These are phyloP conservation scores for Patella depressa DNA, from an alignment of 2,888 invertebrate genomes.

Conservation along the genomic window DNA sequence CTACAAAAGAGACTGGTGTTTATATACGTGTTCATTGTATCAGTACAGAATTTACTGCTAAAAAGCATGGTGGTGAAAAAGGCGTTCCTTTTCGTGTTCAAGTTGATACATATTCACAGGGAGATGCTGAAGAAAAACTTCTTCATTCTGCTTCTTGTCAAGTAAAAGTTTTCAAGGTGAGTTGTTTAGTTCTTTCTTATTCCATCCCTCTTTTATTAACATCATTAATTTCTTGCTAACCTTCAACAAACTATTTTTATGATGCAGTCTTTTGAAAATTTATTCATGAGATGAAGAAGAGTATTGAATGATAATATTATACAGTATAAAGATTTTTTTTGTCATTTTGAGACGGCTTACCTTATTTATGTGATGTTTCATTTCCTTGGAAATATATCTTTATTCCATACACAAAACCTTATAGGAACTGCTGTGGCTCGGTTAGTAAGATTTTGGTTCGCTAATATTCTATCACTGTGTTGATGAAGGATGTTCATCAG, in stretches of 20 bases:
- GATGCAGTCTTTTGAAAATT: background rate
- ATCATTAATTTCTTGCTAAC: background rate
- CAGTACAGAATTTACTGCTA: conserved; percentile 97
- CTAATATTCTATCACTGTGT: too few species aligned
- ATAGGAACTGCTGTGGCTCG: too few species aligned
- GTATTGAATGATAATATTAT: too few species aligned
- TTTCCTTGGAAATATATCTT: too few species aligned
- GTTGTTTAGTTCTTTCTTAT: conserved; percentile 7
- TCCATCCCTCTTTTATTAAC: background rate
- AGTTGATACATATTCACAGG: conserved; percentile 86
- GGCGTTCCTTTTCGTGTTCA: conserved; percentile 97
- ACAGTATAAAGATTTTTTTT: too few species aligned
- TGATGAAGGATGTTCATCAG: too few species aligned
- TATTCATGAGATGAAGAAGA: background rate
- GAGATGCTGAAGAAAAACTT: conserved; percentile 74
- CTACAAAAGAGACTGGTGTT: conserved; percentile 94
- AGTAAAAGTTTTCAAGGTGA: conserved; percentile 85
- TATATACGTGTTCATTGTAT: conserved; percentile 94
- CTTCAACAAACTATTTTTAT: background rate
- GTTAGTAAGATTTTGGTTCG: too few species aligned
- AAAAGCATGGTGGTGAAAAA: conserved; percentile 98
- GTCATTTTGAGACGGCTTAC: too few species aligned
- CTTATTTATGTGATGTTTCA: too few species aligned
- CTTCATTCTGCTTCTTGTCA: conserved; percentile 96
- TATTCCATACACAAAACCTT: too few species aligned